Evolutionary conservation across 1,140 invertebrate genomes (phyloP).

Genomic region (Macrocentrus cingulum): DNA sequence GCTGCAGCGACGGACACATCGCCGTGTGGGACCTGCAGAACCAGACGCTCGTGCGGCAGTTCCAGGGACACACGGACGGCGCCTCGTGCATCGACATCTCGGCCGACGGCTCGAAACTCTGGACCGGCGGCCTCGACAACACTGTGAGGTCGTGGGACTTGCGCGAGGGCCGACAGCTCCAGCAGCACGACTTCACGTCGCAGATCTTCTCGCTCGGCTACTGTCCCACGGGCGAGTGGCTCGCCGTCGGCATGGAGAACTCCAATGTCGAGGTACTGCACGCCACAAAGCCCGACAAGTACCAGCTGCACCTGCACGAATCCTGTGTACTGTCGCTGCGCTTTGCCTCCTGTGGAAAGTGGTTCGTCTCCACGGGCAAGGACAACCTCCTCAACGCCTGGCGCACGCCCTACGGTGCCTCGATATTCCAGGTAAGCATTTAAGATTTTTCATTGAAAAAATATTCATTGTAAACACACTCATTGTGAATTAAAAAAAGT

Average conservation of each 20-base stretch:
- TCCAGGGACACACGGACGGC: conserved; percentile 96
- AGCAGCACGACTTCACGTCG: too few species aligned
- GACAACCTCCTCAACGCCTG: conserved; percentile 98
- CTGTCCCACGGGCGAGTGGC: too few species aligned
- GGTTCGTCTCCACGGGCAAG: conserved; percentile 99
- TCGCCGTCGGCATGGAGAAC: too few species aligned
- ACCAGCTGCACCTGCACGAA: conserved; percentile 96
- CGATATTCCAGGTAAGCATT: conserved; percentile 89
- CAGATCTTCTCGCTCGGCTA: too few species aligned
- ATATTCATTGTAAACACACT: too few species aligned
- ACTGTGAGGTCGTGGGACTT: conserved; percentile 95
- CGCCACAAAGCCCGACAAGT: conserved; percentile 99
- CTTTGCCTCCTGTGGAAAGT: conserved; percentile 96
- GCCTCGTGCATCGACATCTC: conserved; percentile 98
- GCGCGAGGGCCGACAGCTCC: too few species aligned
- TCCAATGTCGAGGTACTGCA: too few species aligned
- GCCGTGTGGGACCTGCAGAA: conserved; percentile 95
- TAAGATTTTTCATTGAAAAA: conserved; percentile 2
- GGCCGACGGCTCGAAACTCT: conserved; percentile 91
- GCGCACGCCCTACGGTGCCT: conserved; percentile 97
- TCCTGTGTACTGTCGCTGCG: conserved; percentile 95
- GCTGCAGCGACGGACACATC: conserved; percentile 94
- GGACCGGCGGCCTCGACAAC: conserved; percentile 96
- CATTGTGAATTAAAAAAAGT: too few species aligned
- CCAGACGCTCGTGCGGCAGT: conserved; percentile 89